A percentile compares a stretch with the other conserved stretches of the same genome.
Evolutionary conservation across 1,140 invertebrate genomes (phyloP).

Genomic region (Xylocopa sonorina): DNA sequence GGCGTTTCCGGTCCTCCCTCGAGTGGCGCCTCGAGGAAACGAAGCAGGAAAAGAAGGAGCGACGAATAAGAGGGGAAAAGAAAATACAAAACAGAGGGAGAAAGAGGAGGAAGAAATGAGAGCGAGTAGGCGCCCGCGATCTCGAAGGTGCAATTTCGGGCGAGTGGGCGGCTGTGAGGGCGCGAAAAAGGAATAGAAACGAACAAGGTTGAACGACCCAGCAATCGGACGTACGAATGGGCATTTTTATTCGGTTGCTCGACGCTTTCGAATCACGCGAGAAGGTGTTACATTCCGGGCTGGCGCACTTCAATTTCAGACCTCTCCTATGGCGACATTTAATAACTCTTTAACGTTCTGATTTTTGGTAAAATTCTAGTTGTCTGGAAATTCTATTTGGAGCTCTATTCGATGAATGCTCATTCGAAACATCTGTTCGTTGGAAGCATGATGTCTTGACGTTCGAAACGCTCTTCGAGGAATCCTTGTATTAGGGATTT

Average conservation of each 20-base stretch:
- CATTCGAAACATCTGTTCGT: background rate
- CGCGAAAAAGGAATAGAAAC: conserved; percentile 39
- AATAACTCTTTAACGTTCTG: background rate
- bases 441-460: too few species aligned
- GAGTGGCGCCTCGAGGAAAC: conserved; percentile 55
- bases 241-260: conserved; percentile 55
- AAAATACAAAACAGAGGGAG: background rate
- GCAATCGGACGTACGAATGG: conserved; percentile 45
- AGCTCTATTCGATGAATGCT: background rate
- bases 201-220: conserved; percentile 56
- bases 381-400: background rate
- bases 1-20: conserved; percentile 52
- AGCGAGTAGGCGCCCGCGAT: conserved; percentile 64
- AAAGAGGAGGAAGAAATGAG: conserved; percentile 47
- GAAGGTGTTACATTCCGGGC: conserved; percentile 35
- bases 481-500: too few species aligned
- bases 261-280: conserved; percentile 46
- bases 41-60: conserved; percentile 2
- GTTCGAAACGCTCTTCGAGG: background rate
- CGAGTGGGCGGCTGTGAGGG: conserved; percentile 57
- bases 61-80: background rate
- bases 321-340: too few species aligned
- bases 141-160: conserved; percentile 62
- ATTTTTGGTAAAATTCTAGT: background rate
- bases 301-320: conserved; percentile 20